Conservation (phyloP, 2,888 invertebrate genomes). For the Trissoscelio sp. region DNA sequence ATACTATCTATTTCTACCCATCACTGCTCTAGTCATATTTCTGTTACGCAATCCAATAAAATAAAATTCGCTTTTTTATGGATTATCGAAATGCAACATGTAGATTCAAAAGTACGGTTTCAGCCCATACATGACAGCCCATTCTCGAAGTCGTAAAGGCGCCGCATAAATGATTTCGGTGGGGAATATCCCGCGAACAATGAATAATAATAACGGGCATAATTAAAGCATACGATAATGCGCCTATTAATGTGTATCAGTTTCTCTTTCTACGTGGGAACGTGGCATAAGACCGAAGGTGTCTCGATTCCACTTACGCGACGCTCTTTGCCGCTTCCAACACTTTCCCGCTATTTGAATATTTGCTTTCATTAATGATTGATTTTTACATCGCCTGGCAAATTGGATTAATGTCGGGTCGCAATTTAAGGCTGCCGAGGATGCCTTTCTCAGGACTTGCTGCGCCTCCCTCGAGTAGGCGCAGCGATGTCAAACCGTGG, state of each 20-base stretch:
- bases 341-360: constrained; percentile 44
- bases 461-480: constrained; percentile 66
- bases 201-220: constrained; percentile 58
- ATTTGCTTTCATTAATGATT: constrained; percentile 48
- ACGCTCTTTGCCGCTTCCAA: constrained; percentile 23
- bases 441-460: constrained; percentile 66
- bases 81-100: constrained; percentile 14
- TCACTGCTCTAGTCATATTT: no score
- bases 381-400: constrained; percentile 50
- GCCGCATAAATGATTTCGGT: constrained; percentile 34
- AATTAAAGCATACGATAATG: constrained; percentile 60
- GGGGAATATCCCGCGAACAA: constrained; percentile 42
- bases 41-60: no score
- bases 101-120: background rate
- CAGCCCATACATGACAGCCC: constrained; percentile 7
- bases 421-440: constrained; percentile 52
- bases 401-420: constrained; percentile 63
- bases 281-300: constrained; percentile 51
- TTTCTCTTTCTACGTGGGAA: constrained; percentile 65
- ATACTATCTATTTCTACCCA: no score
- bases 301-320: constrained; percentile 26
- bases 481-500: constrained; percentile 70
- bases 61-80: no score
- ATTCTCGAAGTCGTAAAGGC: constrained; percentile 14
- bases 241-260: constrained; percentile 63